phyloP scores from a whole-genome alignment of 92 coral and sea anemone species.

The Blastomussa wellsi region DNA sequence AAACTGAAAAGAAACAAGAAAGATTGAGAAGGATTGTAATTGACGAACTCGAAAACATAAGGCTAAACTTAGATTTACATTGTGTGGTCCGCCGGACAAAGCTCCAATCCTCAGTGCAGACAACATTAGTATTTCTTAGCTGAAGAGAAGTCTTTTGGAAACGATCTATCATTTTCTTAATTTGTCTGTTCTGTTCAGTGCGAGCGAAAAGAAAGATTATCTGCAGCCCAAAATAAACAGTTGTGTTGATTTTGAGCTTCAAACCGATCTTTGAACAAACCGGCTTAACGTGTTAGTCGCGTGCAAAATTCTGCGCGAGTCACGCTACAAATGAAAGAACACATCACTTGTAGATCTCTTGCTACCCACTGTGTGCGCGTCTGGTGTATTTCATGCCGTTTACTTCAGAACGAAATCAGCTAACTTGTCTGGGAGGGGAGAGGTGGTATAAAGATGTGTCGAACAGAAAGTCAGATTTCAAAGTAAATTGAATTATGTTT shows the following conservation, averaged over 20 bases:
- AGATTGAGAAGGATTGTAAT: too few species aligned
- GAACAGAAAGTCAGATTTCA: not conserved
- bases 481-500: not conserved
- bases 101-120: not conserved
- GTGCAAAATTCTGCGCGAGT: slow-evolving; percentile 1
- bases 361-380: not conserved
- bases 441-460: too few species aligned
- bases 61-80: too few species aligned
- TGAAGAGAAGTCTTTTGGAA: not conserved
- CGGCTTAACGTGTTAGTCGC: slow-evolving; percentile 4
- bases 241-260: not conserved
- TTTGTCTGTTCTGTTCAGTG: not conserved
- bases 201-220: not conserved
- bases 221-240: slow-evolving; percentile 1
- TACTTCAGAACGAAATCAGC: not conserved
- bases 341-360: not conserved
- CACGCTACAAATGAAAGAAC: not conserved
- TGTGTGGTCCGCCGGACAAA: not conserved
- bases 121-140: not conserved
- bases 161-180: not conserved
- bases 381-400: not conserved
- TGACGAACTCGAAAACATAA: too few species aligned
- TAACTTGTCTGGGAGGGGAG: too few species aligned
- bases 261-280: not conserved
- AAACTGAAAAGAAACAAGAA: too few species aligned